Percentiles rank a stretch among this genome's conserved stretches.
Conservation (phyloP, 2,797 vertebrate species). For the Synaphobranchus kaupii region DNA sequence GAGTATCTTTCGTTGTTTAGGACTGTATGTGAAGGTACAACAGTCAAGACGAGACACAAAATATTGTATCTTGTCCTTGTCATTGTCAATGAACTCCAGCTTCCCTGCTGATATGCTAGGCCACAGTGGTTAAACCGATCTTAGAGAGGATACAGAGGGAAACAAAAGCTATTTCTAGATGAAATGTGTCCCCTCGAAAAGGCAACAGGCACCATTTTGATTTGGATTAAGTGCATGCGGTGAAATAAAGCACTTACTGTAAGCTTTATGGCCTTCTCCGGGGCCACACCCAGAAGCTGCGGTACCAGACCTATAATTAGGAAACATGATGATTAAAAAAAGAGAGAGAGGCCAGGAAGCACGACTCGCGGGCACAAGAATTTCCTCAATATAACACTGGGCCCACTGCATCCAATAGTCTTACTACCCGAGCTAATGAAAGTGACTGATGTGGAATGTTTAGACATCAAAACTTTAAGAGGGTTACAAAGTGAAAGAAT, state of each 20-base stretch:
- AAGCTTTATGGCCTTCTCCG: slow-evolving; percentile 94
- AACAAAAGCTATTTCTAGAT: not conserved
- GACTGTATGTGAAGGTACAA: not conserved
- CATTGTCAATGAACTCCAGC: not conserved
- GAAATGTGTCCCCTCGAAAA: slow-evolving; percentile 39
- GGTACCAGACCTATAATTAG: slow-evolving; percentile 89
- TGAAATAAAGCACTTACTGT: slow-evolving; percentile 81
- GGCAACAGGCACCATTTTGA: slow-evolving; percentile 45
- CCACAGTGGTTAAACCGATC: not conserved
- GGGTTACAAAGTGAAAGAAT: slow-evolving; percentile 56
- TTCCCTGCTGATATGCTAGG: not conserved
- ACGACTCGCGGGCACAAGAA: slow-evolving; percentile 62
- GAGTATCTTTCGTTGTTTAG: not conserved
- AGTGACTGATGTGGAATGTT: slow-evolving; percentile 76
- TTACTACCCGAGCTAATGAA: slow-evolving; percentile 73
- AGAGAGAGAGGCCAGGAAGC: slow-evolving; percentile 64
- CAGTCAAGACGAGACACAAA: not conserved
- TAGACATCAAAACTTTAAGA: slow-evolving; percentile 63
- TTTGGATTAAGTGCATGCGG: slow-evolving; percentile 48
- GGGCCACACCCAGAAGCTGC: slow-evolving; percentile 93
- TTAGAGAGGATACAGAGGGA: not conserved
- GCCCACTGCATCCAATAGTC: slow-evolving; percentile 68
- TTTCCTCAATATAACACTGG: slow-evolving; percentile 65
- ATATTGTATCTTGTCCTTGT: not conserved
- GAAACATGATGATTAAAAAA: slow-evolving; percentile 74